These are phyloP conservation scores for Halocynthia aurantium DNA, from an alignment of 23 tunicate genomes.

Conservation along the genomic window DNA sequence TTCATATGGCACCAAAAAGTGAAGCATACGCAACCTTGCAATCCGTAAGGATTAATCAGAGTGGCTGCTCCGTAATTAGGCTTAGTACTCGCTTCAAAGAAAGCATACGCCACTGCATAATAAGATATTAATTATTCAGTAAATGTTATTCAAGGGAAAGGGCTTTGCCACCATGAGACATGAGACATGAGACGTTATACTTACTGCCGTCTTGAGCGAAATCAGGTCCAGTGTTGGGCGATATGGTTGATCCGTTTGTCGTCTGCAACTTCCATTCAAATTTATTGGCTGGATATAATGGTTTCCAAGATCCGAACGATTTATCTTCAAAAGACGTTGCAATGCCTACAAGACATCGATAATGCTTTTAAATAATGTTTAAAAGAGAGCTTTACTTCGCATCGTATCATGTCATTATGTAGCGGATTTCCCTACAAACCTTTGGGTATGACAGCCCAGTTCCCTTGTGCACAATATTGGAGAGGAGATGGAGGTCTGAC, in stretches of 20 bases:
- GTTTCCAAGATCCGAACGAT: too few species aligned
- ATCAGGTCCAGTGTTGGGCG: background rate
- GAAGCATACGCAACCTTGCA: background rate
- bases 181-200: background rate
- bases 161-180: too few species aligned
- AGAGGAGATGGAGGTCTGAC: background rate
- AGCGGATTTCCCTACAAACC: background rate
- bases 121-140: background rate
- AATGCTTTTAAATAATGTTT: too few species aligned
- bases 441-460: conserved; percentile 19
- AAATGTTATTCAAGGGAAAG: background rate
- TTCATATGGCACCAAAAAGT: conserved; percentile 7
- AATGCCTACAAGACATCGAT: too few species aligned
- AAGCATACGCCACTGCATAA: background rate
- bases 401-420: too few species aligned
- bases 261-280: background rate
- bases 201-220: conserved; percentile 5
- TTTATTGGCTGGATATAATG: too few species aligned
- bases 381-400: too few species aligned
- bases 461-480: conserved; percentile 3
- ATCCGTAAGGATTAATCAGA: background rate
- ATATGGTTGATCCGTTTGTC: background rate
- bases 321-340: too few species aligned
- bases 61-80: background rate
- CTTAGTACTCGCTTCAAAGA: background rate